phyloP scores from a whole-genome alignment of 2,113 vertebrate genomes.

The Benitochromis conjunctus region DNA sequence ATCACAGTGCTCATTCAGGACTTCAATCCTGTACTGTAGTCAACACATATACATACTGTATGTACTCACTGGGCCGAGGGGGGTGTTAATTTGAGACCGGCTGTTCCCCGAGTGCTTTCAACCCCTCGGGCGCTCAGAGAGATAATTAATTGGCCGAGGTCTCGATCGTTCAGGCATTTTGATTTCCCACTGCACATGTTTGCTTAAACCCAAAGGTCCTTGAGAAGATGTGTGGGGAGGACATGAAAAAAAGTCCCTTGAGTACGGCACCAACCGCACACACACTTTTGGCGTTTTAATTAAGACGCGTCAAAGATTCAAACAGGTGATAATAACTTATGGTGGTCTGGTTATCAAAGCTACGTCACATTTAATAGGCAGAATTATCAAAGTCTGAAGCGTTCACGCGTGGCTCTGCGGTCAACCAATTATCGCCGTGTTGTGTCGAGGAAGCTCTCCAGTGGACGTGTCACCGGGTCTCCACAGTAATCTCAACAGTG shows the following conservation, averaged over 20 bases:
- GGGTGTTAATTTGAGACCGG: background rate
- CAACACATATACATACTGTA: background rate
- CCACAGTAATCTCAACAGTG: background rate
- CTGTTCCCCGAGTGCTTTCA: background rate
- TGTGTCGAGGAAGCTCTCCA: background rate
- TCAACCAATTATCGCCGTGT: background rate
- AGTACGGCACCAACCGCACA: rapidly evolving
- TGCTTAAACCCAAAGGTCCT: background rate
- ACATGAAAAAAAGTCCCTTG: rapidly evolving
- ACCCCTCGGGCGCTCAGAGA: background rate
- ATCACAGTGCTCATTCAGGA: background rate
- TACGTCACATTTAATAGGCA: background rate
- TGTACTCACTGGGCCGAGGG: background rate
- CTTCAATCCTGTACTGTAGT: background rate
- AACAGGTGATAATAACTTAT: background rate
- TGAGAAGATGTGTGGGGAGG: background rate
- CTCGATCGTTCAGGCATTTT: slow-evolving; percentile 4
- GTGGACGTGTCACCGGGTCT: background rate
- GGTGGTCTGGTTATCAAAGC: background rate
- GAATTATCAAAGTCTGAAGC: background rate
- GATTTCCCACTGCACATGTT: slow-evolving; percentile 1
- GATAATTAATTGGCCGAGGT: slow-evolving; percentile 56
- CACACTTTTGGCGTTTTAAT: background rate
- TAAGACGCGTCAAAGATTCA: background rate
- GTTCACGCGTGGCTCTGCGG: rapidly evolving